Percentiles rank a stretch among this genome's conserved stretches.
These are phyloP conservation scores for Drosophila equinoxialis DNA, from an alignment of 1,140 invertebrate genomes.

Conservation along the genomic window DNA sequence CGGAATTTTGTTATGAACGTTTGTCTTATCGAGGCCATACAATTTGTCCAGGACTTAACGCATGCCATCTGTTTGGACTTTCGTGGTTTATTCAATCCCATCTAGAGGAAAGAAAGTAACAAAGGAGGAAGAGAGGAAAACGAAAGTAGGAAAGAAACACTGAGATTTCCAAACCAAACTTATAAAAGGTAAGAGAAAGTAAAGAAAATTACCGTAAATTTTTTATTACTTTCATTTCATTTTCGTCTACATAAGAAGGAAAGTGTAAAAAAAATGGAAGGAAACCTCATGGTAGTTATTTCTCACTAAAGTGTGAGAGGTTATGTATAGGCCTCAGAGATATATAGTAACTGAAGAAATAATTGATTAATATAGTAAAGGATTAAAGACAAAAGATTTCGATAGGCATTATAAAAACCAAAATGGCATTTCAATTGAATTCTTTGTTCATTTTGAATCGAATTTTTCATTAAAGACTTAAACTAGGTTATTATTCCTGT, in stretches of 20 bases:
- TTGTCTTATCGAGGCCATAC: conserved; percentile 70
- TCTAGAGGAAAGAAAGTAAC: conserved; percentile 42
- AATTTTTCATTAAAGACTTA: too few species aligned
- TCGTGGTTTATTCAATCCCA: conserved; percentile 59
- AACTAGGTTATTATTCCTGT: too few species aligned
- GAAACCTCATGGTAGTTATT: conserved; percentile 48
- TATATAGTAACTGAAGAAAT: neutral
- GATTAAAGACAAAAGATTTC: too few species aligned
- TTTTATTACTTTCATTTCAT: conserved; percentile 18
- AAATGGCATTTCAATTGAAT: too few species aligned
- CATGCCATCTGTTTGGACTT: conserved; percentile 74
- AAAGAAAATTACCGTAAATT: conserved; percentile 8
- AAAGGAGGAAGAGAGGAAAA: conserved; percentile 32
- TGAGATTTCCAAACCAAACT: conserved; percentile 31
- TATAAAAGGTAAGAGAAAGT: conserved; percentile 3
- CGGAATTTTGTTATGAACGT: conserved; percentile 78
- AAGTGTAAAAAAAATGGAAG: neutral
- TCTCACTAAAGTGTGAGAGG: conserved; percentile 24
- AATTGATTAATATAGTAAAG: too few species aligned
- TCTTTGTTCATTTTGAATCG: too few species aligned
- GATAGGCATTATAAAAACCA: too few species aligned
- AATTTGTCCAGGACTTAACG: conserved; percentile 70
- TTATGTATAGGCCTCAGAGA: conserved; percentile 27
- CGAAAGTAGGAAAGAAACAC: conserved; percentile 20
- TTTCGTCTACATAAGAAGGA: conserved; percentile 22